phyloP scores from a whole-genome alignment of 92 coral and sea anemone genomes.

The Paragorgia papillata region DNA sequence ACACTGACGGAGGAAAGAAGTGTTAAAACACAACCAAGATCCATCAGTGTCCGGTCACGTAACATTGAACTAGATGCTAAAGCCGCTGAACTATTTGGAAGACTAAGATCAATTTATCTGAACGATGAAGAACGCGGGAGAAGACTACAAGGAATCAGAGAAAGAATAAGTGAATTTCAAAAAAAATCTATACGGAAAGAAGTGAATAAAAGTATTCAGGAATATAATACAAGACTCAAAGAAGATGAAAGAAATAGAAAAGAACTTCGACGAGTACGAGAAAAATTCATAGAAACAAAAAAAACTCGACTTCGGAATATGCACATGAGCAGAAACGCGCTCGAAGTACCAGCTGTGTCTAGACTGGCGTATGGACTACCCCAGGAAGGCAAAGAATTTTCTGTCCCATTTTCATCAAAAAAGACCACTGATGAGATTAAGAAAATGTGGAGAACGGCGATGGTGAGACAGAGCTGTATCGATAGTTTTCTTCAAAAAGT shows the following conservation, averaged over 20 bases:
- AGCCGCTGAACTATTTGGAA: constrained; percentile 71
- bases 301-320: constrained; percentile 61
- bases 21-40: background rate
- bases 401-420: constrained; percentile 30
- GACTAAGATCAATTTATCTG: constrained; percentile 77
- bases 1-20: background rate
- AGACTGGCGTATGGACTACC: constrained; percentile 89
- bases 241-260: constrained; percentile 76
- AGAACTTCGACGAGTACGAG: constrained; percentile 80
- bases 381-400: constrained; percentile 83
- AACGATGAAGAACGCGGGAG: constrained; percentile 70
- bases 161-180: constrained; percentile 68
- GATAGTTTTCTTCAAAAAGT: constrained; percentile 21
- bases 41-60: background rate
- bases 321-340: constrained; percentile 73
- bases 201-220: constrained; percentile 71
- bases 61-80: constrained; percentile 66
- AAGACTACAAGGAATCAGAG: constrained; percentile 65
- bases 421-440: constrained; percentile 41
- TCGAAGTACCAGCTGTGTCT: constrained; percentile 82
- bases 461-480: constrained; percentile 14
- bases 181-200: constrained; percentile 69
- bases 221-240: constrained; percentile 64
- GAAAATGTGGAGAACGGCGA: constrained; percentile 36
- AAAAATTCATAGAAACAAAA: constrained; percentile 68